Base-by-base conservation (phyloP, 2,113 vertebrate genomes). In the Plecturocebus donacophilus region DNA sequence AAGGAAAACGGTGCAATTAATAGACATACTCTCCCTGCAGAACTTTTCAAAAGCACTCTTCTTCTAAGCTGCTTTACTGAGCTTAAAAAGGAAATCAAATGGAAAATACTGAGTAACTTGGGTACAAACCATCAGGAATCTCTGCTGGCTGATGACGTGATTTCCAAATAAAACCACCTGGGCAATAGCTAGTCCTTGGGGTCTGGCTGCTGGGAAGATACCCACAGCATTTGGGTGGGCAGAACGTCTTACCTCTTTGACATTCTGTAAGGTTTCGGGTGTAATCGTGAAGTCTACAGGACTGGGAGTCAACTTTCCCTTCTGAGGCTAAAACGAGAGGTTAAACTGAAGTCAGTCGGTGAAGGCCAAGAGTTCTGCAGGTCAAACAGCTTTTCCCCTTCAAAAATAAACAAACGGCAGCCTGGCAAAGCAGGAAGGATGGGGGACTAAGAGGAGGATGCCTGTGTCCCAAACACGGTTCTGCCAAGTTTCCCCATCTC, bases 281-380 rank as follows among this genome's bases (percentile, higher is more conserved):
- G 99, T 99, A 97, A 99, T 99, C 27, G 99, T 99, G 98, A 99
- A 99, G 97, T 99, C 99, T 76, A 99, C 99, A 0, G 99, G 99
- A 77, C 98, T 99, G 0, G 99, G 99, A 9, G 98, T 98, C 81
- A 99, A 90, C 96, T 99, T 99, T 25, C 99, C 98, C 97, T 99
- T 99, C 98, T 99, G 99, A 0, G 99, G 99, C 99, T 99, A 95
- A 32, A 98, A 97, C 25, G 38, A 56, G 95, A 95, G 2, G 40
- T 8, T 86, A 83, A 79, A 23, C 30, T 35, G 20, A 5, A 68
- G 3, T 97, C 76, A 92, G 54, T 0, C 6, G 83, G 8, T 0
- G 4, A 70, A 5, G 14, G 40, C 71, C 82, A 56, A 16, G 56
- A 35, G 66, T 1, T 9, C 49, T 4, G 6, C 5, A 30, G 38